These are phyloP conservation scores for Clusia tigrina DNA, from an alignment of 2,888 invertebrate species.

Conservation along the genomic window DNA sequence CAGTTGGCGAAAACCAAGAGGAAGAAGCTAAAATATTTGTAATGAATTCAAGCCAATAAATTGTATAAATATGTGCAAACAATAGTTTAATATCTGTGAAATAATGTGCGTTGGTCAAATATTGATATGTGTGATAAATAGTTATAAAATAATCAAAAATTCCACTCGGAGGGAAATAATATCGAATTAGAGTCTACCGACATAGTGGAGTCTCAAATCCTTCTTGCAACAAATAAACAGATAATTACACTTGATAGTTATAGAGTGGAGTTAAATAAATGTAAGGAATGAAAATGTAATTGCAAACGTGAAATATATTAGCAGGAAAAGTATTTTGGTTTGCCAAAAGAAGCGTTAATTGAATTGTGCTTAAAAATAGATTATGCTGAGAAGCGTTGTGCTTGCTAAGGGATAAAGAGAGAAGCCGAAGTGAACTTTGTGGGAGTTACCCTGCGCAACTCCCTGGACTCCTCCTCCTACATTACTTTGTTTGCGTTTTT, in stretches of 20 bases:
- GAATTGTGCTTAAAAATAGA: constrained; percentile 40
- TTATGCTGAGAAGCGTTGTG: constrained; percentile 29
- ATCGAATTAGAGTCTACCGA: background rate
- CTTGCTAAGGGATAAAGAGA: constrained; percentile 6
- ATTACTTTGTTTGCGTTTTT: too few relatives aligned
- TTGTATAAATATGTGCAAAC: too few relatives aligned
- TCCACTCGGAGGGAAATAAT: background rate
- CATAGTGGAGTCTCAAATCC: background rate
- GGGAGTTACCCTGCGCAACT: constrained; percentile 23
- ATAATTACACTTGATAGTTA: background rate
- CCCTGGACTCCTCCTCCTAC: background rate
- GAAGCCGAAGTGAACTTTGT: constrained; percentile 17
- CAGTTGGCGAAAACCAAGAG: too few relatives aligned
- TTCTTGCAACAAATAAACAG: background rate
- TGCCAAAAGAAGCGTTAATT: too few relatives aligned
- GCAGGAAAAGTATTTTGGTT: constrained; percentile 28
- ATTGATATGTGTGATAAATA: too few relatives aligned
- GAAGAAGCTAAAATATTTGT: too few relatives aligned
- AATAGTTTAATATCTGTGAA: too few relatives aligned
- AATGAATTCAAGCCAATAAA: too few relatives aligned
- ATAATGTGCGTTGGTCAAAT: too few relatives aligned
- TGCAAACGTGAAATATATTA: constrained; percentile 4
- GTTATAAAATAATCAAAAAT: background rate
- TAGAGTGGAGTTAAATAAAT: background rate
- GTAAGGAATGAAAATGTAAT: too few relatives aligned